A percentile compares a stretch with the other conserved stretches of the same genome.
These are phyloP conservation scores for Drosophila yooni DNA, from an alignment of 2,888 invertebrate genomes.

Conservation along the genomic window DNA sequence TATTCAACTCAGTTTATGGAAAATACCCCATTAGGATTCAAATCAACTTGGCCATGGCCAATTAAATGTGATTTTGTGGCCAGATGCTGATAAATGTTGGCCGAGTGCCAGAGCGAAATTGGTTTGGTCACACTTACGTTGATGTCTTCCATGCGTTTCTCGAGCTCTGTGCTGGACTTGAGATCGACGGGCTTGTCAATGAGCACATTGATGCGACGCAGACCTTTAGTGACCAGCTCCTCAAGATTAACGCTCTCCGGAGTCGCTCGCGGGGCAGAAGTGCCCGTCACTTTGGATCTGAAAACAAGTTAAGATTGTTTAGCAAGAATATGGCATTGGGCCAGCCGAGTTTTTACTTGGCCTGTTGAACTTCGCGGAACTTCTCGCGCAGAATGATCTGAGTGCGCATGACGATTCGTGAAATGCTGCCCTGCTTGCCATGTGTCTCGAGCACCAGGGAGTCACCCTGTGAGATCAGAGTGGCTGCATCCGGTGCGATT, in stretches of 20 bases:
- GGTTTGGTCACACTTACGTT: slow-evolving; percentile 79
- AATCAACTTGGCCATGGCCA: slow-evolving; percentile 23
- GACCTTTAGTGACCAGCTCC: slow-evolving; percentile 83
- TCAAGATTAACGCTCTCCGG: slow-evolving; percentile 81
- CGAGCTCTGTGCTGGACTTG: slow-evolving; percentile 80
- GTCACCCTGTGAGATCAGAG: slow-evolving; percentile 91
- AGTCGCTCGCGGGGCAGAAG: slow-evolving; percentile 52
- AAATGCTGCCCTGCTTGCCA: slow-evolving; percentile 83
- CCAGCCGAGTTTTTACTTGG: slow-evolving; percentile 70
- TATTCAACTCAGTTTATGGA: not conserved
- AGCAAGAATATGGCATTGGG: not conserved
- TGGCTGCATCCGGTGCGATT: slow-evolving; percentile 91
- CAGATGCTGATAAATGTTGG: slow-evolving; percentile 39
- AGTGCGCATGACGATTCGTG: slow-evolving; percentile 83
- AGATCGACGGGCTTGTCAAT: slow-evolving; percentile 83
- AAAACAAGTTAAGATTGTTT: not conserved
- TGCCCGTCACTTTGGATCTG: slow-evolving; percentile 68
- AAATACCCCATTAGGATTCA: slow-evolving; percentile 11
- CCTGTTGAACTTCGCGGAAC: slow-evolving; percentile 84
- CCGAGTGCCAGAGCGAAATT: slow-evolving; percentile 15
- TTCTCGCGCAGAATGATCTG: slow-evolving; percentile 84
- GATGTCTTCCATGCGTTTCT: slow-evolving; percentile 83
- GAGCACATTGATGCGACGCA: slow-evolving; percentile 84
- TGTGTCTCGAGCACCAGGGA: slow-evolving; percentile 90
- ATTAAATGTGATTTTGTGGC: slow-evolving; percentile 25